Conservation (phyloP, 2,797 vertebrate species). For the Lepilemur septentrionalis region DNA sequence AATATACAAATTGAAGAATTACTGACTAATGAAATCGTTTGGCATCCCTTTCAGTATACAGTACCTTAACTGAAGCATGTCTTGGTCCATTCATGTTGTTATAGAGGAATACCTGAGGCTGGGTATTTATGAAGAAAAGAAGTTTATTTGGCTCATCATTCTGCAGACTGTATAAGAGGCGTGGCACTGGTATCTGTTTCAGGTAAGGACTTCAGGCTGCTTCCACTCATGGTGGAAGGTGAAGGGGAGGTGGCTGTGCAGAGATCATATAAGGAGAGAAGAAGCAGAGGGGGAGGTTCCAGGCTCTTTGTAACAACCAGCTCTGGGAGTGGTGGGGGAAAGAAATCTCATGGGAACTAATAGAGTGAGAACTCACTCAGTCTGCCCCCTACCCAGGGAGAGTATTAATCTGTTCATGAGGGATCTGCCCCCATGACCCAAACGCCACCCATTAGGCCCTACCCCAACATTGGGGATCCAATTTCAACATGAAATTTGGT, state of each 20-base stretch:
- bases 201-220: not conserved
- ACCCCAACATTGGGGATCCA: not conserved
- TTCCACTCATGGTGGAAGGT: not conserved
- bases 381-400: not conserved
- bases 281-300: not conserved
- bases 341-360: not conserved
- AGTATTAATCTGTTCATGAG: not conserved
- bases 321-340: too few species aligned
- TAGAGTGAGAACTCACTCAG: not conserved
- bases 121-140: not conserved
- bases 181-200: not conserved
- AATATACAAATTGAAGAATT: not conserved
- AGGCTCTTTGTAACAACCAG: not conserved
- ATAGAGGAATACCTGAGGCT: not conserved
- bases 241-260: not conserved
- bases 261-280: not conserved
- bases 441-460: not conserved
- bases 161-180: not conserved
- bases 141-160: not conserved
- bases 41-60: not conserved
- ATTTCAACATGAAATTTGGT: not conserved
- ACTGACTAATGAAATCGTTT: not conserved
- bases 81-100: not conserved
- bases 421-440: not conserved
- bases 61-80: not conserved